Base-by-base conservation (phyloP, 2,888 invertebrate genomes). In the Lagria hirta region DNA sequence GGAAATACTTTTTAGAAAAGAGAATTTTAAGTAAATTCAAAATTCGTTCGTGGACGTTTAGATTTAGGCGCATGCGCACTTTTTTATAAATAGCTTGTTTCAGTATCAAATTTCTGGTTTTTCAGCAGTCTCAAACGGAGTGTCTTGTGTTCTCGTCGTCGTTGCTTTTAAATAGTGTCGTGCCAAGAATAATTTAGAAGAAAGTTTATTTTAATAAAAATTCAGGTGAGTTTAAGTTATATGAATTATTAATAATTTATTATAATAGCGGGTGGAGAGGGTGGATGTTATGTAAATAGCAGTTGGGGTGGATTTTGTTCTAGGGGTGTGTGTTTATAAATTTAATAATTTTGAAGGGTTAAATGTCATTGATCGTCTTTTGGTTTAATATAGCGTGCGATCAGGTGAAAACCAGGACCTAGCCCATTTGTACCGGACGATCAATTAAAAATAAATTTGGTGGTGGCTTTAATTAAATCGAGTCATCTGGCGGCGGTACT, bases 51-150 rank as follows among this genome's bases (percentile, higher is more conserved):
- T n/a, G n/a, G n/a, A n/a, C n/a, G n/a, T n/a, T n/a, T n/a, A n/a
- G n/a, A n/a, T n/a, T n/a, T n/a, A n/a, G n/a, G 48, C 55, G 58
- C 58, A 51, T 49, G 58, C 48, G 58, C 47, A 30, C 20, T 48
- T 48, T 20, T 38, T 55, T 61, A 61, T 60, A 57, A 55, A 59
- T 60, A 60, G 61, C 51, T 46, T 40, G 33, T 45, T 56, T 54
- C 57, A 51, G 58, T 54, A 60, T 62, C 60, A 61, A 60, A 60
- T 62, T 61, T 60, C 61, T 57, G 49, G 35, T 44, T 41, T 41
- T 12, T 33, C 29, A 41, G n/a, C n/a, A n/a, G 41, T 41, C 34
- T 16, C 23, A 17, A 13, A 18, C 28, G 28, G 23, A 28, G 35
- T 35, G 28, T 12, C 29, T 28, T 34, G 29, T 22, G 43, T 34